A percentile compares a stretch with the other conserved stretches of the same genome.
Conservation (phyloP, 2,113 vertebrate genomes). For the Tragulus kanchil region DNA sequence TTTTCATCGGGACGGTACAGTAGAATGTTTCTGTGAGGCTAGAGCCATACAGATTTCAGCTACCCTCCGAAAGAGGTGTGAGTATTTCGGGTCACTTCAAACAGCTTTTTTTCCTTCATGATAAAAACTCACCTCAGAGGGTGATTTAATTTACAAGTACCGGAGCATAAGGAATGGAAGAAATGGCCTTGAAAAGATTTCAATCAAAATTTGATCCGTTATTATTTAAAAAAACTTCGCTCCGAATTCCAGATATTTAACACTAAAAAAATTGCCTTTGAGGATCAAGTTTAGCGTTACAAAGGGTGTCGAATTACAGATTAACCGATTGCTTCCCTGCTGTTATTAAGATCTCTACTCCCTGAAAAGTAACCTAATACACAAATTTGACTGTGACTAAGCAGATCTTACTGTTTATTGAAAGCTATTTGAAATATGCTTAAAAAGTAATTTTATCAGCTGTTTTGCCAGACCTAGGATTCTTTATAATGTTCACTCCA, state of each 20-base stretch:
- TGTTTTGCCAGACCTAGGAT: not conserved
- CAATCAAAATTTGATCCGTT: not conserved
- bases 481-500: not conserved
- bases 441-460: conserved; percentile 51
- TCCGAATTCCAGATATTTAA: not conserved
- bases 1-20: not conserved
- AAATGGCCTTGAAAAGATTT: conserved; percentile 36
- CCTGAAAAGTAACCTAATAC: conserved; percentile 65
- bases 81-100: conserved; percentile 37
- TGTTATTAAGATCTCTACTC: conserved; percentile 53
- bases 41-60: not conserved
- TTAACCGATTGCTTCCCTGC: conserved; percentile 63
- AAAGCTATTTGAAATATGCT: conserved; percentile 60
- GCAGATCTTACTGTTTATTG: conserved; percentile 74
- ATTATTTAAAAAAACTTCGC: not conserved
- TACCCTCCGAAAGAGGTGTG: not conserved
- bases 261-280: conserved; percentile 19
- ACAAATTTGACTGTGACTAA: conserved; percentile 76
- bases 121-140: not conserved
- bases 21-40: conserved; percentile 36
- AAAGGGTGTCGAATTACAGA: conserved; percentile 73
- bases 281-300: conserved; percentile 67
- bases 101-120: not conserved
- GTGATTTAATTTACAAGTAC: conserved; percentile 18
- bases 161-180: conserved; percentile 22